Conservation (phyloP, 2,113 vertebrate genomes). For the Erythrocercus mccallii region DNA sequence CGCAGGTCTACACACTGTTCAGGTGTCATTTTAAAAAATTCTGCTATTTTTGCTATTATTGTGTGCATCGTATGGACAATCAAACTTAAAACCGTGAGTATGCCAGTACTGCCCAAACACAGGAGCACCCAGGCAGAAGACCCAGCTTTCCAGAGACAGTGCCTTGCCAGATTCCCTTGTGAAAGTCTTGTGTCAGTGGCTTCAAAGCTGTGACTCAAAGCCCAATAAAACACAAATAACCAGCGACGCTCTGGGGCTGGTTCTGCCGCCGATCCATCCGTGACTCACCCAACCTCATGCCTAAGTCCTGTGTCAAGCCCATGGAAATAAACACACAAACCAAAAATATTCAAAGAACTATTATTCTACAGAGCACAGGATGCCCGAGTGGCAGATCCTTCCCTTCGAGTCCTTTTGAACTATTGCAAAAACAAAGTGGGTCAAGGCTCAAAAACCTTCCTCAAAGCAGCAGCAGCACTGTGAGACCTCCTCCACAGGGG, state of each 20-base stretch:
- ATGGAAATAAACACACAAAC: neutral
- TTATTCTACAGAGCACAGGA: neutral
- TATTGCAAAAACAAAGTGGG: accelerated
- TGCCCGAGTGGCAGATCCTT: neutral
- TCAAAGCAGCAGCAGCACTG: neutral
- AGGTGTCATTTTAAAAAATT: accelerated
- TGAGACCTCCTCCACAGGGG: neutral
- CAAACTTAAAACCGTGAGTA: neutral
- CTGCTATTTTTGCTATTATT: neutral
- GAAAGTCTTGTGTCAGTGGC: neutral
- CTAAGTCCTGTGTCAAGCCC: neutral
- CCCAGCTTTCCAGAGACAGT: neutral
- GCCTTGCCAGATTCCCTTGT: neutral
- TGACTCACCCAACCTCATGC: conserved; percentile 25
- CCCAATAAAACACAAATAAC: neutral
- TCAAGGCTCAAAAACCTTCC: neutral
- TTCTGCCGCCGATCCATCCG: neutral
- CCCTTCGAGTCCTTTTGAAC: neutral
- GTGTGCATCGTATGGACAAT: neutral
- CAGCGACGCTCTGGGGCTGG: neutral
- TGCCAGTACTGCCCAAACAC: neutral
- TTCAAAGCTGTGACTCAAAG: neutral
- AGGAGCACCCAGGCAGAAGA: neutral
- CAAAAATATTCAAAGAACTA: neutral
- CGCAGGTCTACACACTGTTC: accelerated